Conservation (phyloP, 2,113 vertebrate genomes). For the Lichenostomus cassidix region DNA sequence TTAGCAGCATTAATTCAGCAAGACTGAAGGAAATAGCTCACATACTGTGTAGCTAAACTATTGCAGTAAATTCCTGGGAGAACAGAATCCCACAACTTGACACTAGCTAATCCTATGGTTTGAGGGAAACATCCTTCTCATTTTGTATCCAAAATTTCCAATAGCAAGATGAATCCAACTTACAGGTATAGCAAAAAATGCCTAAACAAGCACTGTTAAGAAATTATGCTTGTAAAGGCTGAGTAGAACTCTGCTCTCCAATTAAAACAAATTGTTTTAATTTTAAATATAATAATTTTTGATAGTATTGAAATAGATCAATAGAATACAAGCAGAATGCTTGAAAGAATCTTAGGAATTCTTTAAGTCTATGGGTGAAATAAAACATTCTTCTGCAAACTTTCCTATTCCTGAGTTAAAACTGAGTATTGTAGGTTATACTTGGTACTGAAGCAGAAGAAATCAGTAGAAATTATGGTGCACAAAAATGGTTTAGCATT, state of each 20-base stretch:
- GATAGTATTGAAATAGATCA: neutral
- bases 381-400: neutral
- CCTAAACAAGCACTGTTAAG: neutral
- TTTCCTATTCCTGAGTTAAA: neutral
- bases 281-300: neutral
- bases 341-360: neutral
- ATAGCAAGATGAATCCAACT: neutral
- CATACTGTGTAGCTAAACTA: neutral
- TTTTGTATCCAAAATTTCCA: neutral
- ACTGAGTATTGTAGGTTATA: neutral
- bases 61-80: neutral
- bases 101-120: neutral
- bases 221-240: neutral
- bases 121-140: neutral
- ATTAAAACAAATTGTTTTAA: neutral
- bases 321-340: neutral
- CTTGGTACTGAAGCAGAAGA: neutral
- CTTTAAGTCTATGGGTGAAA: neutral
- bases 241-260: neutral
- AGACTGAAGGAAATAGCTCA: neutral
- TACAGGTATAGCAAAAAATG: neutral
- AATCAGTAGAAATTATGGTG: neutral
- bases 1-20: neutral
- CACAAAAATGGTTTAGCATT: neutral
- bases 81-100: neutral